Percentiles rank a stretch among this genome's conserved stretches.
Conservation (phyloP, 2,797 vertebrate species). For the Esox masquinongy region DNA sequence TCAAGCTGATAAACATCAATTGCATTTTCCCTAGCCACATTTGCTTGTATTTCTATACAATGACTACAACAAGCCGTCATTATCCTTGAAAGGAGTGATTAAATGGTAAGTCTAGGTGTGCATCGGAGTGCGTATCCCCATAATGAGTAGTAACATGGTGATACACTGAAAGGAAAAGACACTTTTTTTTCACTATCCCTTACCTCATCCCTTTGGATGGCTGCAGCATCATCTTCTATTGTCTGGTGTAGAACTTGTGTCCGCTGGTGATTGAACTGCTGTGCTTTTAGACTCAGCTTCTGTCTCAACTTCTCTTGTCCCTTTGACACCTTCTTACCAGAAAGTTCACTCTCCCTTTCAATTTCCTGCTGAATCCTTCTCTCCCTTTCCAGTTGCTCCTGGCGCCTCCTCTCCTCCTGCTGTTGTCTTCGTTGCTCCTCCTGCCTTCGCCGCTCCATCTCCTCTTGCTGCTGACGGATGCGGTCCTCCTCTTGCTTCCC, state of each 20-base stretch:
- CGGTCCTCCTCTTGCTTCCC: constrained; percentile 8
- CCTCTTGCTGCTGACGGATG: constrained; percentile 21
- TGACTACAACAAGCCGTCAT: too few species aligned
- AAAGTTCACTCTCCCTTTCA: constrained; percentile 27
- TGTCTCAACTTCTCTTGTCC: constrained; percentile 18
- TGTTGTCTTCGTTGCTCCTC: background rate
- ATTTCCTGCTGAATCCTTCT: constrained; percentile 13
- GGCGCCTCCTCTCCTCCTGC: too few species aligned
- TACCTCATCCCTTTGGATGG: constrained; percentile 30
- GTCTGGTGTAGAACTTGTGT: constrained; percentile 28
- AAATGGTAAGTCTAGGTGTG: too few species aligned
- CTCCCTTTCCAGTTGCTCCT: constrained; percentile 1
- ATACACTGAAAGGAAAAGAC: too few species aligned
- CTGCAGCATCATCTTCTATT: constrained; percentile 36
- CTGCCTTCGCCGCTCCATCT: background rate
- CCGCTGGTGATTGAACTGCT: constrained; percentile 7
- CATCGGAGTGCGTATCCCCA: too few species aligned
- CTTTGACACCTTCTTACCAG: constrained; percentile 25
- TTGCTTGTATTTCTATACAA: too few species aligned
- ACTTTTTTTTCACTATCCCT: background rate
- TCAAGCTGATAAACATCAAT: too few species aligned
- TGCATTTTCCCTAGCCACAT: too few species aligned
- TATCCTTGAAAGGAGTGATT: too few species aligned
- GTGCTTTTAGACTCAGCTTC: constrained; percentile 26
- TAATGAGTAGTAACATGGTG: too few species aligned